Evolutionary conservation across 2,888 invertebrate species (phyloP).

Genomic region (Electrophaes corylata): DNA sequence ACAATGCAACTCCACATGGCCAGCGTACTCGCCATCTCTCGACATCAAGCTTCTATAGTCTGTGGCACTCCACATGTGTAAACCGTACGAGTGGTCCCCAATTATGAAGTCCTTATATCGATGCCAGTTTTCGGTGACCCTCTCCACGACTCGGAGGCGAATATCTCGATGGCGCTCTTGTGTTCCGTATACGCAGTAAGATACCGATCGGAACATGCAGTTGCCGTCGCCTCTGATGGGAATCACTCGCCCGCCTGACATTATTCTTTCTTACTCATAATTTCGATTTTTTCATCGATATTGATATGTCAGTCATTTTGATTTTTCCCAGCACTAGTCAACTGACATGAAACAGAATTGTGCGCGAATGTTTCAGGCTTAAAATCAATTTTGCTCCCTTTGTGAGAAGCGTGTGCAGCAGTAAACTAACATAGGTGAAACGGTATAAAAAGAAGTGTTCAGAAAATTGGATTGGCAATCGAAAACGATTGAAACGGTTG

Average conservation of each 20-base stretch:
- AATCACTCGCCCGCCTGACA: constrained; percentile 61
- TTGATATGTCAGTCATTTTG: constrained; percentile 33
- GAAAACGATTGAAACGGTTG: constrained; percentile 9
- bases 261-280: constrained; percentile 42
- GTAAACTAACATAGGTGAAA: background rate
- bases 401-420: background rate
- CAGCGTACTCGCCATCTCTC: constrained; percentile 71
- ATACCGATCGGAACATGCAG: constrained; percentile 71
- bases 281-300: constrained; percentile 31
- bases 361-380: constrained; percentile 21
- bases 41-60: constrained; percentile 68
- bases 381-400: background rate
- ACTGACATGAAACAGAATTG: constrained; percentile 17
- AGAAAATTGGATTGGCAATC: background rate
- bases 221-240: constrained; percentile 73
- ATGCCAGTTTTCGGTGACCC: constrained; percentile 67
- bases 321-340: constrained; percentile 26
- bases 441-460: background rate
- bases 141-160: constrained; percentile 60
- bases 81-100: constrained; percentile 69
- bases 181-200: constrained; percentile 65
- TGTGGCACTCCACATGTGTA: constrained; percentile 45
- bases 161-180: constrained; percentile 72
- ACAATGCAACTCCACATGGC: constrained; percentile 72
- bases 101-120: constrained; percentile 74